A percentile compares a stretch with the other conserved stretches of the same genome.
Evolutionary conservation across 2,113 vertebrate genomes (phyloP).

Genomic region (Microcebus ravelobensis): DNA sequence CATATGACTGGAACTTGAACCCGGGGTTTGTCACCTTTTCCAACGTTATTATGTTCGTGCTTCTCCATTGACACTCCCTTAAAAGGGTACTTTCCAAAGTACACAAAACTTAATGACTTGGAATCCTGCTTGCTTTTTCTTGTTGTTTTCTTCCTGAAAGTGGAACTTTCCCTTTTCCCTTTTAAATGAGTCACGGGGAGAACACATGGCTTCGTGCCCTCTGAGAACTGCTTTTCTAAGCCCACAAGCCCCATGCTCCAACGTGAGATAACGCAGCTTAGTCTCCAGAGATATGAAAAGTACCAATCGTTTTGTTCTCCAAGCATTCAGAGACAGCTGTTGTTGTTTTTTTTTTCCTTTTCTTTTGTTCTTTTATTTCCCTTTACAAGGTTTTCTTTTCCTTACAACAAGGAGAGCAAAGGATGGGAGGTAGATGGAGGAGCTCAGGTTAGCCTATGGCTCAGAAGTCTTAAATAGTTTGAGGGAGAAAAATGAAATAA

Average conservation of each 20-base stretch:
- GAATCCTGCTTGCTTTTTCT: neutral
- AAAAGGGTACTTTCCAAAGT: neutral
- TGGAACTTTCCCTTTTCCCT: neutral
- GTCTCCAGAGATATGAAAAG: constrained; percentile 41
- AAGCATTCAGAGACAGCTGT: constrained; percentile 31
- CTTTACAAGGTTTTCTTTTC: constrained; percentile 23
- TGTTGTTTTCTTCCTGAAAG: neutral
- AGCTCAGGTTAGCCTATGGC: neutral
- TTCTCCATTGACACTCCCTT: neutral
- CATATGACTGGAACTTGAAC: neutral
- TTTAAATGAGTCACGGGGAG: neutral
- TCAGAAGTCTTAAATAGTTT: constrained; percentile 33
- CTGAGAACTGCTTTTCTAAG: neutral
- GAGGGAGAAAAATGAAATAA: neutral
- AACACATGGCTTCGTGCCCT: neutral
- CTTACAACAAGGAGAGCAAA: neutral
- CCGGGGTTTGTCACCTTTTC: neutral
- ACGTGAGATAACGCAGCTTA: neutral
- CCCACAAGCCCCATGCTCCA: neutral
- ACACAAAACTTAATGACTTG: neutral
- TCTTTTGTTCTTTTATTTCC: neutral
- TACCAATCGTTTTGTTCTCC: constrained; percentile 34
- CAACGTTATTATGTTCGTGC: neutral
- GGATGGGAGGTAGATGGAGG: neutral
- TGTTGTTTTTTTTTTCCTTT: neutral